phyloP scores from a whole-genome alignment of 2,888 invertebrate genomes.

The Nasonia oneida region DNA sequence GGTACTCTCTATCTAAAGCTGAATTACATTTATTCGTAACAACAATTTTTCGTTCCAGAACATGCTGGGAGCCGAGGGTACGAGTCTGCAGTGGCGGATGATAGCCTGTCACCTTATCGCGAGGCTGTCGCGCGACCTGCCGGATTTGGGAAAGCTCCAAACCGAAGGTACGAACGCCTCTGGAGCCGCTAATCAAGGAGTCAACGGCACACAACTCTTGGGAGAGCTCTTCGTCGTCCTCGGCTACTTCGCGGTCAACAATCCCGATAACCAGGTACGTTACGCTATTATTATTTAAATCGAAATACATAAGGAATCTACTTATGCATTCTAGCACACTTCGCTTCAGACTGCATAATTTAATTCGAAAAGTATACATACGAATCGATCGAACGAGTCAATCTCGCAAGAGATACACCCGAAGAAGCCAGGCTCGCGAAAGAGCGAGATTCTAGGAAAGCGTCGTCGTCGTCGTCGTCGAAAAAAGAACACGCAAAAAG shows the following conservation, averaged over 20 bases:
- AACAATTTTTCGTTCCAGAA: slow-evolving; percentile 80
- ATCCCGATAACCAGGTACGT: slow-evolving; percentile 88
- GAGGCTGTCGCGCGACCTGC: slow-evolving; percentile 82
- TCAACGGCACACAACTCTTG: slow-evolving; percentile 84
- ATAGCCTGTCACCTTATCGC: slow-evolving; percentile 91
- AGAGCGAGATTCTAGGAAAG: slow-evolving; percentile 24
- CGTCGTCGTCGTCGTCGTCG: background rate
- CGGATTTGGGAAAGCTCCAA: slow-evolving; percentile 59
- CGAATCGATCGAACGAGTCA: slow-evolving; percentile 13
- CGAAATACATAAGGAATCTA: background rate
- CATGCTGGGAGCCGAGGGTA: slow-evolving; percentile 90
- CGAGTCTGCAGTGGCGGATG: slow-evolving; percentile 92
- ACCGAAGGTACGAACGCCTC: slow-evolving; percentile 1
- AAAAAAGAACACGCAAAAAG: slow-evolving; percentile 7
- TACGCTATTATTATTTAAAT: background rate
- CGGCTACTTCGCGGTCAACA: slow-evolving; percentile 91
- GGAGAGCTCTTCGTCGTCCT: slow-evolving; percentile 89
- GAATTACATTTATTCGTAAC: background rate
- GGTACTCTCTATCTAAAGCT: background rate
- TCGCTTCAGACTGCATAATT: background rate
- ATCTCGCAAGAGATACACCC: background rate
- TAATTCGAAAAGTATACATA: background rate
- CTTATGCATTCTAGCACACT: background rate
- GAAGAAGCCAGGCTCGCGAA: background rate
- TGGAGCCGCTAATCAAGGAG: slow-evolving; percentile 73